phyloP scores from a whole-genome alignment of 2,113 vertebrate species.

The Nymphicus hollandicus region DNA sequence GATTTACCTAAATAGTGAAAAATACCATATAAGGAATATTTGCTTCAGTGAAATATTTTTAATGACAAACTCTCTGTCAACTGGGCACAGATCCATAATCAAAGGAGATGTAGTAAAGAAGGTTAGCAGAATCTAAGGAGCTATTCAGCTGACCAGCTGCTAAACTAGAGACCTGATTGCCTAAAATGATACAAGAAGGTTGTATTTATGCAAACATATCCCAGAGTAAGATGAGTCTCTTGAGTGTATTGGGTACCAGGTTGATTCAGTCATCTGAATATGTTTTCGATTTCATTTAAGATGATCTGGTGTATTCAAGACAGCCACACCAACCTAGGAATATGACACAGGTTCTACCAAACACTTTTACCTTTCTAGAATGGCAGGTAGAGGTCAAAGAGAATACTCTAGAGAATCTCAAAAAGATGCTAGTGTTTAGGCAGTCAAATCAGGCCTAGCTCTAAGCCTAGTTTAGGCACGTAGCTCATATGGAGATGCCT shows the following conservation, averaged over 20 bases:
- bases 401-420: not conserved
- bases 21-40: not conserved
- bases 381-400: not conserved
- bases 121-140: not conserved
- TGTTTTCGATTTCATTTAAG: not conserved
- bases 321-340: not conserved
- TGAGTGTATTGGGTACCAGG: not conserved
- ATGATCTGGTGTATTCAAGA: not conserved
- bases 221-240: not conserved
- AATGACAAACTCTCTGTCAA: not conserved
- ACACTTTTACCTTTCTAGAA: not conserved
- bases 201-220: not conserved
- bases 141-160: not conserved
- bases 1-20: not conserved
- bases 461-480: not conserved
- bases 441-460: not conserved
- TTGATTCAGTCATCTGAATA: not conserved
- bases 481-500: not conserved
- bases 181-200: not conserved
- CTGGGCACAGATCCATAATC: not conserved
- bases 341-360: not conserved
- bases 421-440: not conserved
- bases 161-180: not conserved
- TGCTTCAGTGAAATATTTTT: not conserved
- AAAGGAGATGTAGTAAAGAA: not conserved